Evolutionary conservation across 1,140 invertebrate species (phyloP).

Genomic region (Neodiprion fabricii): DNA sequence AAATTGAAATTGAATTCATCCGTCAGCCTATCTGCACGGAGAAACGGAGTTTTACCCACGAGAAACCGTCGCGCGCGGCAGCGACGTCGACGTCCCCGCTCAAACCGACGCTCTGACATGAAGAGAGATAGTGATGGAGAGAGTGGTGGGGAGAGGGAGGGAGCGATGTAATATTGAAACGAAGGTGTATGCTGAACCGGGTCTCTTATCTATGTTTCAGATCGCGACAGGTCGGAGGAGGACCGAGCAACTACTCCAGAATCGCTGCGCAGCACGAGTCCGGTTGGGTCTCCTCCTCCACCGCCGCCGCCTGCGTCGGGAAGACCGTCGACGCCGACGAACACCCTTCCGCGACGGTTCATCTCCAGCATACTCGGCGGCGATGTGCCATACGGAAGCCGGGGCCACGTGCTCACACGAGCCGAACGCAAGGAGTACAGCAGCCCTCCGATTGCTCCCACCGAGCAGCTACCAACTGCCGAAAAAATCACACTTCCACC

Average conservation of each 20-base stretch:
- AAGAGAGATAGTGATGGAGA: too few species aligned
- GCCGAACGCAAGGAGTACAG: constrained; percentile 80
- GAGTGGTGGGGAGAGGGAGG: too few species aligned
- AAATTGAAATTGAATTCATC: background rate
- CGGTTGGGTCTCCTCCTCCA: constrained; percentile 41
- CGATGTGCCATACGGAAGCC: constrained; percentile 76
- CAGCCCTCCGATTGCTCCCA: constrained; percentile 63
- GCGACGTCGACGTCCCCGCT: too few species aligned
- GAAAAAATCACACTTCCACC: constrained; percentile 62
- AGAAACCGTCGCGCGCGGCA: too few species aligned
- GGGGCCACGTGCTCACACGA: constrained; percentile 75
- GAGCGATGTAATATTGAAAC: background rate
- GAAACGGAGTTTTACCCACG: too few species aligned
- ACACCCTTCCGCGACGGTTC: constrained; percentile 67
- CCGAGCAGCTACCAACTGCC: constrained; percentile 56
- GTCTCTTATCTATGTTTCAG: constrained; percentile 30
- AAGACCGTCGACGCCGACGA: constrained; percentile 27
- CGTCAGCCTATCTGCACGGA: background rate
- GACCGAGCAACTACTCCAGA: constrained; percentile 57
- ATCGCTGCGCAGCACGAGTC: constrained; percentile 49
- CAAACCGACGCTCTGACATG: too few species aligned
- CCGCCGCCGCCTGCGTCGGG: constrained; percentile 31
- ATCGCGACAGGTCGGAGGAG: constrained; percentile 57
- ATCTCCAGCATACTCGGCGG: constrained; percentile 80
- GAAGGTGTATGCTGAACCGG: background rate